Evolutionary conservation across 2,797 vertebrate genomes (phyloP).

Genomic region (Eulemur rubriventer): DNA sequence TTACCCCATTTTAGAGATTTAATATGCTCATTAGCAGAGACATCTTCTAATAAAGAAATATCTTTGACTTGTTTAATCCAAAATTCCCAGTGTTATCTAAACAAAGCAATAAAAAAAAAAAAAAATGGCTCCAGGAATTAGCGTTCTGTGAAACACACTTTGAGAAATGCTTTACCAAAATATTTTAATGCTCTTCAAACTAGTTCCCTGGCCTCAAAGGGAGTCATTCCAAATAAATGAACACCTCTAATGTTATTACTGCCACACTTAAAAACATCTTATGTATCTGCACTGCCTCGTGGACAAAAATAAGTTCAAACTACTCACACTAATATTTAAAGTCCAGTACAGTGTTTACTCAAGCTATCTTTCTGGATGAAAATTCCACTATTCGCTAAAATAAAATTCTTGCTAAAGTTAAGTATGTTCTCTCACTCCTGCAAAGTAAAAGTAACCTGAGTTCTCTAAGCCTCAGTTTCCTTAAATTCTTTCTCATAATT

Average conservation of each 20-base stretch:
- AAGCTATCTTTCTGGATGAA: background rate
- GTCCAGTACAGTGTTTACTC: background rate
- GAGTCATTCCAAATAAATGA: background rate
- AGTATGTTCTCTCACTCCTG: background rate
- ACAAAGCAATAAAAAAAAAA: background rate
- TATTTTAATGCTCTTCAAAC: background rate
- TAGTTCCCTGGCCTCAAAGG: background rate
- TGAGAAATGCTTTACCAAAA: slow-evolving; percentile 29
- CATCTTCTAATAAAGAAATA: background rate
- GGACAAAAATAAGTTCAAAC: background rate
- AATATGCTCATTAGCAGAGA: background rate
- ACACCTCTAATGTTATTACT: background rate
- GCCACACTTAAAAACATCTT: background rate
- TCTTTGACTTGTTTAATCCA: background rate
- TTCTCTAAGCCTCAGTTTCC: background rate
- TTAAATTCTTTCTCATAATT: background rate
- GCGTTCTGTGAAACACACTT: background rate
- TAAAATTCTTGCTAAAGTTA: background rate
- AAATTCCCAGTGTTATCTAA: slow-evolving; percentile 31
- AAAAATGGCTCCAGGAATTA: background rate
- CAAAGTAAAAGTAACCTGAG: background rate
- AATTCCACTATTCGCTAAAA: background rate
- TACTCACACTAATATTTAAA: background rate
- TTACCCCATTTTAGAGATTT: background rate
- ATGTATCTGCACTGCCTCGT: background rate